These are phyloP conservation scores for Clistopyga incitator DNA, from an alignment of 2,888 invertebrate species.

Conservation along the genomic window DNA sequence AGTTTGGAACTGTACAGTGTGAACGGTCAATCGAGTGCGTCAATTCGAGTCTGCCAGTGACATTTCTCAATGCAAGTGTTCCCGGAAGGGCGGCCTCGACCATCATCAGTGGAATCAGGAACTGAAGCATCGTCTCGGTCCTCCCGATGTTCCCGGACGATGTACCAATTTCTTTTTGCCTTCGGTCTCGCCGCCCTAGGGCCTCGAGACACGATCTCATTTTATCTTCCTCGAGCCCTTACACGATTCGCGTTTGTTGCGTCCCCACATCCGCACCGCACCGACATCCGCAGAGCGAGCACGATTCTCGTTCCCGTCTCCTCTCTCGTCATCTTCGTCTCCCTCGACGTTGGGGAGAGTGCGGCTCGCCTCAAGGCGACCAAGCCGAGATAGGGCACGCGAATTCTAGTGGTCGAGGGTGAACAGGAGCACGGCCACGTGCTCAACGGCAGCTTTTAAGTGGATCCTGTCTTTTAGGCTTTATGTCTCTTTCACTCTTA, in stretches of 20 bases:
- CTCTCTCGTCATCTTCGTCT: conserved; percentile 45
- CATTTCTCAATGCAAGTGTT: conserved; percentile 36
- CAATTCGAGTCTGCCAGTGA: conserved; percentile 7
- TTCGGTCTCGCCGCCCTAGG: conserved; percentile 72
- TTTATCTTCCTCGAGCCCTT: conserved; percentile 83
- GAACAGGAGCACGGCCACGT: conserved; percentile 69
- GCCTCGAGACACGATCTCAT: conserved; percentile 82
- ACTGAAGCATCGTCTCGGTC: conserved; percentile 29
- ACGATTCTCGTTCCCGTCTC: conserved; percentile 57
- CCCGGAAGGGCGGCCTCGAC: conserved; percentile 28
- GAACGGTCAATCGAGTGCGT: conserved; percentile 33
- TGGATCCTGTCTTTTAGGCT: conserved; percentile 74
- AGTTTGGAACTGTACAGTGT: neutral
- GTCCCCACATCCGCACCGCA: conserved; percentile 73
- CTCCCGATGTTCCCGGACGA: conserved; percentile 77
- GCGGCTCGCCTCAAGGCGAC: conserved; percentile 76
- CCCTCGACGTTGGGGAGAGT: conserved; percentile 46
- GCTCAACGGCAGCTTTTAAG: conserved; percentile 74
- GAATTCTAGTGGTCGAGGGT: conserved; percentile 72
- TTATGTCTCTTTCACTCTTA: conserved; percentile 60
- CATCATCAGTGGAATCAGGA: conserved; percentile 58
- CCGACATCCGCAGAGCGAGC: conserved; percentile 52
- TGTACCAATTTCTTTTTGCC: conserved; percentile 82
- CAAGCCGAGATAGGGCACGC: conserved; percentile 81
- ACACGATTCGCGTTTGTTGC: conserved; percentile 82